These are phyloP conservation scores for Sinocyclocheilus maitianheensis DNA, from an alignment of 2,113 vertebrate genomes.

Conservation along the genomic window DNA sequence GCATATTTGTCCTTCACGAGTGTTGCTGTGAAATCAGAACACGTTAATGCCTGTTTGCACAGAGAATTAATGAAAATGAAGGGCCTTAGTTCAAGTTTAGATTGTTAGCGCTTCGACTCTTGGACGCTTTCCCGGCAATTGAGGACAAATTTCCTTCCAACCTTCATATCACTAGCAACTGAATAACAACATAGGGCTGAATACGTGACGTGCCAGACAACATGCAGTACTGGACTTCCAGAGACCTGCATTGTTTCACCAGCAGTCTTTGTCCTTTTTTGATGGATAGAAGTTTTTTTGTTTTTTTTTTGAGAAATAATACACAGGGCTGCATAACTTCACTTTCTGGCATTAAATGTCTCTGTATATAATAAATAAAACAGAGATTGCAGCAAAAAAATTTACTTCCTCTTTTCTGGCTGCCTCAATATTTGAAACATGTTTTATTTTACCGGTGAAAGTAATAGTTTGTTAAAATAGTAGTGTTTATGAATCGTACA, in stretches of 20 bases:
- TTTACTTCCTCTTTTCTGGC: neutral
- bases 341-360: neutral
- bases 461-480: neutral
- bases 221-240: neutral
- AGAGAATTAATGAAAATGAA: slow-evolving; percentile 41
- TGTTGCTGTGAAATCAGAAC: slow-evolving; percentile 27
- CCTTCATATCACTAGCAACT: slow-evolving; percentile 15
- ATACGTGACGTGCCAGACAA: neutral
- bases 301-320: neutral
- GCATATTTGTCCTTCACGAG: slow-evolving; percentile 34
- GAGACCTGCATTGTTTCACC: neutral
- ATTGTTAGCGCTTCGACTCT: slow-evolving; percentile 16
- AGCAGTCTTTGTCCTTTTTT: neutral
- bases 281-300: neutral
- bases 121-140: slow-evolving; percentile 26
- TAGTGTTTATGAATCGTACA: neutral
- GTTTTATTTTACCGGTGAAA: neutral
- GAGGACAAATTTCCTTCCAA: slow-evolving; percentile 43
- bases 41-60: neutral
- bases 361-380: slow-evolving; percentile 23
- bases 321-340: neutral
- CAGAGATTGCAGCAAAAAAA: neutral
- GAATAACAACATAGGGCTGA: slow-evolving; percentile 10
- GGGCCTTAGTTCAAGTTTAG: slow-evolving; percentile 26
- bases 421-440: neutral